A percentile compares a stretch with the other conserved stretches of the same genome.
Conservation (phyloP, 2,888 invertebrate species). For the Drosophila lacicola region DNA sequence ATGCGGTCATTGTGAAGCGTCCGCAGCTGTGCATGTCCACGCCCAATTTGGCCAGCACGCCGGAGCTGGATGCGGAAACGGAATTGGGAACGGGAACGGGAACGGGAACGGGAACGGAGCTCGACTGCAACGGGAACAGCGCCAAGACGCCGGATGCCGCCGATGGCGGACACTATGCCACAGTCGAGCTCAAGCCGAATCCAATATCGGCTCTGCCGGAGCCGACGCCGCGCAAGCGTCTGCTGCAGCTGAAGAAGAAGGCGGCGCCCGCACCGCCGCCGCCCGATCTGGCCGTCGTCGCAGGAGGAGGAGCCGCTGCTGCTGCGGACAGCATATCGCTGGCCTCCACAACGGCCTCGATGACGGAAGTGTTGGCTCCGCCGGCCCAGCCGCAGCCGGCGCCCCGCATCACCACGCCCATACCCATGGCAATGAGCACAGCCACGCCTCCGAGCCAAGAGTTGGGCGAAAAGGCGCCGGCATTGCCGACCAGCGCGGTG, state of each 20-base stretch:
- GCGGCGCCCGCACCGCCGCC: conserved; percentile 83
- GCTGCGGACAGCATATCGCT: conserved; percentile 65
- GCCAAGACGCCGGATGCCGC: conserved; percentile 48
- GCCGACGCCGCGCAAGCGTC: conserved; percentile 82
- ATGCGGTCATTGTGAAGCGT: conserved; percentile 68
- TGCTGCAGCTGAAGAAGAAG: conserved; percentile 78
- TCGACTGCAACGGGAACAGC: conserved; percentile 83
- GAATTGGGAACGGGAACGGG: too few species aligned
- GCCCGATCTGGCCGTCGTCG: conserved; percentile 39
- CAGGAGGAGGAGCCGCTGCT: neutral
- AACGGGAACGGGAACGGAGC: conserved; percentile 42
- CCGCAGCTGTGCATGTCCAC: conserved; percentile 84
- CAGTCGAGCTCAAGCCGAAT: conserved; percentile 60
- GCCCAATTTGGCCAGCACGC: conserved; percentile 76
- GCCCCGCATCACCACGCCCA: conserved; percentile 67
- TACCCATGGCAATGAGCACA: neutral
- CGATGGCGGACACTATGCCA: conserved; percentile 62
- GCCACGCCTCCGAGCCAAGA: neutral
- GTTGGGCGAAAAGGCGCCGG: conserved; percentile 20
- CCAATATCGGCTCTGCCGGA: conserved; percentile 70
- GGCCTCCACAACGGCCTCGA: conserved; percentile 64
- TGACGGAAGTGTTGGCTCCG: conserved; percentile 39
- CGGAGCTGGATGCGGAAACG: conserved; percentile 20
- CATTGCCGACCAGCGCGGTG: conserved; percentile 28
- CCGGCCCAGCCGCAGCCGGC: conserved; percentile 73